Evolutionary conservation across 2,888 invertebrate species (phyloP).

Genomic region (Tenthredo amoena): DNA sequence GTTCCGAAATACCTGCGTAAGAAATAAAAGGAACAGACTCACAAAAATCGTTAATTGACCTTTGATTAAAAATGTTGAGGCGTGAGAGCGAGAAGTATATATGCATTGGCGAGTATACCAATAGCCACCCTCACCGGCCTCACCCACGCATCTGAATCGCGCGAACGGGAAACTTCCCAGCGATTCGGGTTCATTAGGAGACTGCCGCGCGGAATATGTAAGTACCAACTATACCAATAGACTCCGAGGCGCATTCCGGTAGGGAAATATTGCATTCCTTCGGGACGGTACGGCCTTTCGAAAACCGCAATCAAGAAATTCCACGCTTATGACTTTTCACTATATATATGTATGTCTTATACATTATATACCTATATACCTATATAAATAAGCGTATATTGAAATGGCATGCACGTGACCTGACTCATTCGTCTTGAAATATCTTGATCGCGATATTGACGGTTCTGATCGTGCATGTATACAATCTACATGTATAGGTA

Average conservation of each 20-base stretch:
- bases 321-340: constrained; percentile 58
- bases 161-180: background rate
- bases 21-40: background rate
- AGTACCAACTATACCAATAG: constrained; percentile 11
- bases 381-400: background rate
- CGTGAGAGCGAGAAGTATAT: background rate
- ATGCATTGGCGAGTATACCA: background rate
- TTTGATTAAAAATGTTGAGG: background rate
- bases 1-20: background rate
- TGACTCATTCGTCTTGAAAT: background rate
- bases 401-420: background rate
- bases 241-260: constrained; percentile 60
- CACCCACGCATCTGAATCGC: constrained; percentile 43
- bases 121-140: constrained; percentile 33
- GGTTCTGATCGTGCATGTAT: background rate
- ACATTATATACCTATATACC: background rate
- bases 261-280: constrained; percentile 72
- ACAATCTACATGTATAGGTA: background rate
- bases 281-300: constrained; percentile 58
- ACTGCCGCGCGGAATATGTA: constrained; percentile 7
- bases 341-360: too few relatives aligned
- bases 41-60: background rate
- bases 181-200: constrained; percentile 34
- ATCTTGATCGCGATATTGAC: background rate
- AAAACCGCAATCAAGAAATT: constrained; percentile 73